Evolutionary conservation across 2,888 invertebrate species (phyloP).

Genomic region (Bombylius major): DNA sequence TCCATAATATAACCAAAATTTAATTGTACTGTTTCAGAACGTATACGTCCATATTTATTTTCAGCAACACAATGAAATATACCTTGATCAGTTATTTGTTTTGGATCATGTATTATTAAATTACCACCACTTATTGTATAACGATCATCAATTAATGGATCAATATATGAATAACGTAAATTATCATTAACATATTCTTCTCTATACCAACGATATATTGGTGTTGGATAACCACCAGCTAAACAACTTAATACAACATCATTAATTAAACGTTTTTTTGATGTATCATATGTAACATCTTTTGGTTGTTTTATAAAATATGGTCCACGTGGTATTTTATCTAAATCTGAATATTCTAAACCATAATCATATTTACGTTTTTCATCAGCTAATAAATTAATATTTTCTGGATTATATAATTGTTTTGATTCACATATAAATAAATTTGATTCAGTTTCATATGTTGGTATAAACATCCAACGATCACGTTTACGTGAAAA

Average conservation of each 20-base stretch:
- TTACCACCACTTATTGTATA: conserved; percentile 86
- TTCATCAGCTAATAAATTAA: conserved; percentile 60
- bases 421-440: conserved; percentile 67
- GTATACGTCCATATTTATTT: conserved; percentile 79
- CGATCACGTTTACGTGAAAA: conserved; percentile 57
- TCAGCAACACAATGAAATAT: conserved; percentile 83
- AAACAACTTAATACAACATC: conserved; percentile 68
- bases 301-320: conserved; percentile 75
- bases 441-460: conserved; percentile 60
- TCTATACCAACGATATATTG: conserved; percentile 79
- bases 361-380: conserved; percentile 78
- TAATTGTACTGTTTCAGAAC: conserved; percentile 76
- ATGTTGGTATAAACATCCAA: conserved; percentile 75
- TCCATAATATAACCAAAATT: conserved; percentile 85
- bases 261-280: conserved; percentile 52
- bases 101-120: conserved; percentile 75
- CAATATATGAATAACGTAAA: conserved; percentile 56
- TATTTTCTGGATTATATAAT: conserved; percentile 43
- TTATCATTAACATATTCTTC: conserved; percentile 75
- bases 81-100: conserved; percentile 68
- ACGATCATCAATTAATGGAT: conserved; percentile 59
- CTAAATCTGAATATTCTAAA: conserved; percentile 64
- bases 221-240: conserved; percentile 79
- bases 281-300: conserved; percentile 71
- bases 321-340: conserved; percentile 75